phyloP scores from a whole-genome alignment of 2,113 vertebrate species.

The Macaca mulatta region DNA sequence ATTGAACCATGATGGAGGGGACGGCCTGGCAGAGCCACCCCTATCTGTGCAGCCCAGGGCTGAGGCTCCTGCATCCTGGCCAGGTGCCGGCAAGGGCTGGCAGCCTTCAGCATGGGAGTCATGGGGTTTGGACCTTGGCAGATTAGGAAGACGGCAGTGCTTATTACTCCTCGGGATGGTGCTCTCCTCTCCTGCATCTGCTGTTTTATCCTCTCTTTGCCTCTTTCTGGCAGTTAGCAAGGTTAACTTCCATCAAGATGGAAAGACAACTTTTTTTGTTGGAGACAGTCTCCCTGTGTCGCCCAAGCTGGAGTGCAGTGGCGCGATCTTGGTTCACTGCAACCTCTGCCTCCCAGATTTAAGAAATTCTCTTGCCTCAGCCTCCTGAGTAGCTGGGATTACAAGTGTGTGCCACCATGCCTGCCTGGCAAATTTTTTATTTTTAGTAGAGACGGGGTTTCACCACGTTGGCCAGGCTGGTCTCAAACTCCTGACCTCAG shows the following conservation, averaged over 20 bases:
- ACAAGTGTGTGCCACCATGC: too few species aligned
- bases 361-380: too few species aligned
- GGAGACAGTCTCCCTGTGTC: too few species aligned
- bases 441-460: too few species aligned
- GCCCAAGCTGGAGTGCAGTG: too few species aligned
- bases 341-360: too few species aligned
- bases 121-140: background rate
- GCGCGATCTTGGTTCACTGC: too few species aligned
- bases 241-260: background rate
- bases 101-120: rapidly evolving
- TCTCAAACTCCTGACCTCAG: too few species aligned
- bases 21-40: background rate
- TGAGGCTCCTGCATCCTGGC: background rate
- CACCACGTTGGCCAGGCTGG: too few species aligned
- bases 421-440: too few species aligned
- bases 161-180: background rate
- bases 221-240: background rate
- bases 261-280: background rate
- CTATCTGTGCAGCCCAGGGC: background rate
- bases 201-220: background rate
- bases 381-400: too few species aligned
- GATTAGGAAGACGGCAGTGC: rapidly evolving
- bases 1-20: background rate
- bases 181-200: background rate
- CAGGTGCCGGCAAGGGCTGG: background rate